Percentiles rank a stretch among this genome's conserved stretches.
Evolutionary conservation across 2,797 vertebrate species (phyloP).

Genomic region (Phalloptychus januarius): DNA sequence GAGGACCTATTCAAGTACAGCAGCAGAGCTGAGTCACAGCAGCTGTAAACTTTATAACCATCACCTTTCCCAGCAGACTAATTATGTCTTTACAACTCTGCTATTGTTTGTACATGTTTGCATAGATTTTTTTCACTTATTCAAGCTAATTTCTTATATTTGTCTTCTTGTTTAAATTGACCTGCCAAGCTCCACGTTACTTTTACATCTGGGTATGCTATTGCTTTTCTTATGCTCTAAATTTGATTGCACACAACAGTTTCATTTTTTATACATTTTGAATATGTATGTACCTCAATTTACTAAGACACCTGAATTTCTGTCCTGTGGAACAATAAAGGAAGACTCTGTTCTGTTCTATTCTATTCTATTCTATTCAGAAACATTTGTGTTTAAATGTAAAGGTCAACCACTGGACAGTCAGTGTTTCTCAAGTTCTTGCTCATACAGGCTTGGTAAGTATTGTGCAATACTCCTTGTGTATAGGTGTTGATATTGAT

Average conservation of each 20-base stretch:
- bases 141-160: not conserved
- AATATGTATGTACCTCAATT: not conserved
- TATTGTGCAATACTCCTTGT: not conserved
- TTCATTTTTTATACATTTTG: not conserved
- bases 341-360: not conserved
- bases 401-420: not conserved
- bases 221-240: not conserved
- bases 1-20: not conserved
- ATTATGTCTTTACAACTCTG: too few species aligned
- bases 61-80: too few species aligned
- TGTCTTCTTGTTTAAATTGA: not conserved
- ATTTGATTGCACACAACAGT: not conserved
- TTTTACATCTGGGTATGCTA: not conserved
- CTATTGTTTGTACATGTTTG: too few species aligned
- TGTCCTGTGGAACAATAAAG: not conserved
- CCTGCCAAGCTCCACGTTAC: not conserved
- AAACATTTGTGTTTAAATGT: not conserved
- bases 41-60: not conserved
- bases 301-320: not conserved
- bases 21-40: slow-evolving; percentile 7
- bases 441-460: not conserved
- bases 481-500: slow-evolving; percentile 11
- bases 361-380: not conserved
- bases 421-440: not conserved
- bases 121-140: not conserved